Conservation (phyloP, 2,888 invertebrate genomes). For the Odontocolon sp. region DNA sequence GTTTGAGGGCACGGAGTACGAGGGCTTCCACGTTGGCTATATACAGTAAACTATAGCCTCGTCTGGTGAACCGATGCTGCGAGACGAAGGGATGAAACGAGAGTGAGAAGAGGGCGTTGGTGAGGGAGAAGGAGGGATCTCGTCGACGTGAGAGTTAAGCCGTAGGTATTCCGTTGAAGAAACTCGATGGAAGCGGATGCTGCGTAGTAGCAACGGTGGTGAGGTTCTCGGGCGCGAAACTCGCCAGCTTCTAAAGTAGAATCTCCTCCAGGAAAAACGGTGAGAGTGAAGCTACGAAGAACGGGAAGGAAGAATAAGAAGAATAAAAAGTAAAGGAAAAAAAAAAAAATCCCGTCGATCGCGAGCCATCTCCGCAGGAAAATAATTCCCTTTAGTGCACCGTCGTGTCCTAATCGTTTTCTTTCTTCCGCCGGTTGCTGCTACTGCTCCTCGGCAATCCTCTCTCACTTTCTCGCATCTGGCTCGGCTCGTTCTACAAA, state of each 20-base stretch:
- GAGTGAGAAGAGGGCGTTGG: background rate
- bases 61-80: slow-evolving; percentile 1
- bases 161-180: slow-evolving; percentile 11
- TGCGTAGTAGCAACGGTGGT: background rate
- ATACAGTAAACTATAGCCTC: background rate
- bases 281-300: background rate
- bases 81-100: background rate
- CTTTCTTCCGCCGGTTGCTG: slow-evolving; percentile 38
- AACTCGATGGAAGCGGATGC: background rate
- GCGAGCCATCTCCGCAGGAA: slow-evolving; percentile 47
- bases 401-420: slow-evolving; percentile 55
- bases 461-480: slow-evolving; percentile 17
- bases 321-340: slow-evolving; percentile 10
- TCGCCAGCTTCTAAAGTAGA: background rate
- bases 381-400: slow-evolving; percentile 56
- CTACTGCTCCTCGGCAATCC: slow-evolving; percentile 5
- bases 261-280: slow-evolving; percentile 7
- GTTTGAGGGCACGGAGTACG: background rate
- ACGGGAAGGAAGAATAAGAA: background rate
- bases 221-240: slow-evolving; percentile 24
- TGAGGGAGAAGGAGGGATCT: no score
- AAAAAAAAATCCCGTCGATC: slow-evolving; percentile 29
- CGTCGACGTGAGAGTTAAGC: slow-evolving; percentile 4
- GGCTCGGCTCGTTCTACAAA: slow-evolving; percentile 12
- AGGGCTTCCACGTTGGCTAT: background rate